Conservation (phyloP, 2,888 invertebrate genomes). For the Crioceris asparagi region DNA sequence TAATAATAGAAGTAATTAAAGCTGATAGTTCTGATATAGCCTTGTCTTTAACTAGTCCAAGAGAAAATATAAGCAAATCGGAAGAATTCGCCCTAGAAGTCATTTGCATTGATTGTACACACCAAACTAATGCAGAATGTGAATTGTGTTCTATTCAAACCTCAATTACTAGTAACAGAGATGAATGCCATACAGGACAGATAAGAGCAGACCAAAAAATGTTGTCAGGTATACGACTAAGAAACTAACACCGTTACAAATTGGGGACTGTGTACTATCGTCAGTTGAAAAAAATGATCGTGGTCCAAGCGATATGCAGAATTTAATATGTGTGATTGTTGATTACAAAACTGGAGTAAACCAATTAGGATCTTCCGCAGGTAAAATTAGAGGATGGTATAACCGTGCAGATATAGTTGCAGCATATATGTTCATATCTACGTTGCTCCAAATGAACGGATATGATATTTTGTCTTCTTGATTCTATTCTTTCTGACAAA, state of each 20-base stretch:
- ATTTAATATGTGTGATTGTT: slow-evolving; percentile 5
- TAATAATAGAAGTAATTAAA: no score
- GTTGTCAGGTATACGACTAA: slow-evolving; percentile 1
- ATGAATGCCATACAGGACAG: not conserved
- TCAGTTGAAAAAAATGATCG: slow-evolving; percentile 9
- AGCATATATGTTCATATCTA: no score
- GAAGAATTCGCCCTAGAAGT: no score
- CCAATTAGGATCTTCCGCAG: slow-evolving; percentile 6
- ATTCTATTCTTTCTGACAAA: no score
- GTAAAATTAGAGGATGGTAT: slow-evolving; percentile 7
- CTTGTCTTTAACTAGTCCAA: no score
- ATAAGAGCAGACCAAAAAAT: not conserved
- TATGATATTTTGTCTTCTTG: no score
- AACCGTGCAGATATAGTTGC: no score
- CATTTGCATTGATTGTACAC: no score
- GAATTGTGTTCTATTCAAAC: not conserved
- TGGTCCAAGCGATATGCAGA: slow-evolving; percentile 7
- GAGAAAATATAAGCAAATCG: not conserved
- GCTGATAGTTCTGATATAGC: no score
- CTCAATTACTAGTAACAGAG: slow-evolving; percentile 3
- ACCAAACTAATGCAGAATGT: not conserved
- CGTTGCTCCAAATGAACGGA: no score
- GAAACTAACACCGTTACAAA: slow-evolving; percentile 4
- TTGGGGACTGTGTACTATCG: slow-evolving; percentile 7
- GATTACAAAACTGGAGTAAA: slow-evolving; percentile 5